Evolutionary conservation across 2,113 vertebrate genomes (phyloP), one percentile per base, ranked within the genome.

Genomic region (Gymnocephalus cernua): DNA sequence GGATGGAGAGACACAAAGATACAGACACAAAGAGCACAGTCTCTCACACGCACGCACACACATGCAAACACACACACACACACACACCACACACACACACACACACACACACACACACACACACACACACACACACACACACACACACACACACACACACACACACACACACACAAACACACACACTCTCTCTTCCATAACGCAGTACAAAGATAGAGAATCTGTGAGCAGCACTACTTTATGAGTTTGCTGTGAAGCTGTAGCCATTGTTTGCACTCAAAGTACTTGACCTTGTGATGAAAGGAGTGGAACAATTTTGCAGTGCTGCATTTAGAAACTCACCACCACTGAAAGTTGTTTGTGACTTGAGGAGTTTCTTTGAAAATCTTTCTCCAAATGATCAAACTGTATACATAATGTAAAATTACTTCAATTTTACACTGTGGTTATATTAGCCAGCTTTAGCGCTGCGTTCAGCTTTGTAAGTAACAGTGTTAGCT

Each of bases 231-330:
- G 77, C 35, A 0, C 83, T 85, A 84, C 79, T 90, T 90, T 87
- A 79, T 81, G 86, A 86, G 83, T 88, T 90, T 79, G 70, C 84
- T 85, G 84, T 83, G 83, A 83, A 80, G 72, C 83, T 62, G 53
- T 27, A 51, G 77, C 48, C 70, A 88, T 90, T 92, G 85, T 93
- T 86, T 89, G 88, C 78, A 73, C 76, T 87, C 77, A 53, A 48
- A 83, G 86, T 63, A 87, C 89, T 92, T 93, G 92, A 93, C 92
- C 91, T 93, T 91, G 88, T 77, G 78, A 82, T 86, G 78, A 91
- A 89, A 84, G 58, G 68, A 84, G 79, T 81, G 63, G 75, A 84
- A 83, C 64, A 75, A 74, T 86, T 89, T 90, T 76, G 65, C 81
- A 51, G 48, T 19, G 67, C 51, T 73, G 51, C 81, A n/a, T 82